These are phyloP conservation scores for Sakesphorus luctuosus DNA, from an alignment of 2,113 vertebrate species.

Conservation along the genomic window DNA sequence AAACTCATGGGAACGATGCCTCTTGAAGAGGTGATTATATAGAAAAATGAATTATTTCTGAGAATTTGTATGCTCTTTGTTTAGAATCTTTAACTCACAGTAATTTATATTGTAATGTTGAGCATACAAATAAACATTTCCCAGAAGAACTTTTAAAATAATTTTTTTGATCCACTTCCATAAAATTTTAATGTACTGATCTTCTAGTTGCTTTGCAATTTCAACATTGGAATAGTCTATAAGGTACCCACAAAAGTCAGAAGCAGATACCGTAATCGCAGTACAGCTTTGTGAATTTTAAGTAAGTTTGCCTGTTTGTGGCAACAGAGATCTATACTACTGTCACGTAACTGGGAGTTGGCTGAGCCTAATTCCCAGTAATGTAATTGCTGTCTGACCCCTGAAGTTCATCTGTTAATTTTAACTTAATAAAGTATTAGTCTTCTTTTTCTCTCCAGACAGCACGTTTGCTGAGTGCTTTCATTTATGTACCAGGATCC, in stretches of 20 bases:
- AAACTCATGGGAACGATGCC: not conserved
- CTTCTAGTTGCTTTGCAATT: slow-evolving; percentile 45
- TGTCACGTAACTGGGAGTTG: not conserved
- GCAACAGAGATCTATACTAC: not conserved
- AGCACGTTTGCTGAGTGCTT: not conserved
- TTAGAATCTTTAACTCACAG: slow-evolving; percentile 27
- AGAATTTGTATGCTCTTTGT: slow-evolving; percentile 28
- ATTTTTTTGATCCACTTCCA: slow-evolving; percentile 51
- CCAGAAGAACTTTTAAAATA: slow-evolving; percentile 51
- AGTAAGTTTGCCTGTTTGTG: not conserved
- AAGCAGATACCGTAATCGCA: not conserved
- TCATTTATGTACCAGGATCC: not conserved
- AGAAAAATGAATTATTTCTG: not conserved
- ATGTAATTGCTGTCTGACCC: not conserved
- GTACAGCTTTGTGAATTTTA: not conserved
- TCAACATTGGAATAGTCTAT: slow-evolving; percentile 8
- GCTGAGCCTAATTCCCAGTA: not conserved
- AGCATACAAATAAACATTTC: slow-evolving; percentile 26
- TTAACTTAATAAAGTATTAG: not conserved
- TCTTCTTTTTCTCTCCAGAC: not conserved
- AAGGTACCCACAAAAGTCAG: slow-evolving; percentile 7
- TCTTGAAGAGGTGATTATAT: not conserved
- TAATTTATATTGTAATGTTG: slow-evolving; percentile 45
- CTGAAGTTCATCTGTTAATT: not conserved
- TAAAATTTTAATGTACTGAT: slow-evolving; percentile 56